A percentile compares a stretch with the other conserved stretches of the same genome.
Evolutionary conservation across 2,113 vertebrate genomes (phyloP).

Genomic region (Erpornis zantholeuca): DNA sequence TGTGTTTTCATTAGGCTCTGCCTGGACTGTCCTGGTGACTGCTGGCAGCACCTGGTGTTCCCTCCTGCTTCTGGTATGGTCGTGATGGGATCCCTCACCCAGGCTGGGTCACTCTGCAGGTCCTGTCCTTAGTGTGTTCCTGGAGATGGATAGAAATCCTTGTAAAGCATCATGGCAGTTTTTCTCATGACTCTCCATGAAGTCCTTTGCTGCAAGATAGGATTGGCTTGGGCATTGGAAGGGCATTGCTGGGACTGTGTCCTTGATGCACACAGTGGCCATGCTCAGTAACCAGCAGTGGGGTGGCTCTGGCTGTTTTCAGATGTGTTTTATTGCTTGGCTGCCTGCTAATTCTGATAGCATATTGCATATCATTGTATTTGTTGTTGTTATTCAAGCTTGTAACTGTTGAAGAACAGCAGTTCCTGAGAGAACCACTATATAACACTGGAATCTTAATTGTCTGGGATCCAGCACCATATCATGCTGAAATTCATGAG

Average conservation of each 20-base stretch:
- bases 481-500: slow-evolving; percentile 73
- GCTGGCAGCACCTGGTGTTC: background rate
- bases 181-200: background rate
- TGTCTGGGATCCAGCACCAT: slow-evolving; percentile 80
- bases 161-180: background rate
- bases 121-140: background rate
- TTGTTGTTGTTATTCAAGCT: slow-evolving; percentile 66
- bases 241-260: background rate
- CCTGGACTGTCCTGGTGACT: background rate
- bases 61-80: background rate
- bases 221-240: background rate
- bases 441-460: slow-evolving; percentile 78
- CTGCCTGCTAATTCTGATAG: background rate
- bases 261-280: background rate
- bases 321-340: background rate
- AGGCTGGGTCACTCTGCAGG: rapidly evolving
- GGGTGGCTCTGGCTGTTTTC: background rate
- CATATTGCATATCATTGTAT: background rate
- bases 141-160: background rate
- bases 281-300: background rate
- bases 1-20: background rate
- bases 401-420: slow-evolving; percentile 59
- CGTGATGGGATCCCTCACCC: background rate
- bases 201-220: background rate
- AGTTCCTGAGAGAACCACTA: slow-evolving; percentile 67